phyloP scores from a whole-genome alignment of 1,140 invertebrate species.

The Drosophila arizonae region DNA sequence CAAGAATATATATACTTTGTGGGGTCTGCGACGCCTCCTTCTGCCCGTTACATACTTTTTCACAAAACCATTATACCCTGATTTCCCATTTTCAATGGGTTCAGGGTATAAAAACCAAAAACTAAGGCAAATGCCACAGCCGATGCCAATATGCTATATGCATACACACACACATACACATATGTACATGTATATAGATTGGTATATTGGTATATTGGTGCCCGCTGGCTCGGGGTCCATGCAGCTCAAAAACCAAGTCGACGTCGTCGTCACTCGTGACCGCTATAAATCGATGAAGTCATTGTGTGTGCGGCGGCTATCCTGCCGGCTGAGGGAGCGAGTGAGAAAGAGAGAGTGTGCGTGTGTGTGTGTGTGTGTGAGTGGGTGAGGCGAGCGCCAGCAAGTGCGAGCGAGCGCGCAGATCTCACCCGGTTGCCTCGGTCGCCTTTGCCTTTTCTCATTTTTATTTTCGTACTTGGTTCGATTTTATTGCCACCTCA shows the following conservation, averaged over 20 bases:
- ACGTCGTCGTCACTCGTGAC: slow-evolving; percentile 64
- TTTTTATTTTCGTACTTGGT: slow-evolving; percentile 74
- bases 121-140: slow-evolving; percentile 2
- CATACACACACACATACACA: neutral
- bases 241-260: slow-evolving; percentile 38
- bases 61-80: too few relatives aligned
- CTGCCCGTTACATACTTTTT: too few relatives aligned
- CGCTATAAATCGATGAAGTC: slow-evolving; percentile 81
- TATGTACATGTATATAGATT: neutral
- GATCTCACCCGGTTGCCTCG: neutral
- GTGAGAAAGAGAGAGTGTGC: neutral
- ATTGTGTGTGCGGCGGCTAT: slow-evolving; percentile 58
- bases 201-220: neutral
- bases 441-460: slow-evolving; percentile 52
- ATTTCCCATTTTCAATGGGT: too few relatives aligned
- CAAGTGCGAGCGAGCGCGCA: neutral
- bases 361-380: neutral
- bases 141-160: neutral
- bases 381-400: neutral
- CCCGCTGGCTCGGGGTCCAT: neutral
- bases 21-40: too few relatives aligned
- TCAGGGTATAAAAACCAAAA: too few relatives aligned
- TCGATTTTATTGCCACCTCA: slow-evolving; percentile 80
- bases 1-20: too few relatives aligned
- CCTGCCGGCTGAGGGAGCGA: slow-evolving; percentile 8